These are phyloP conservation scores for Danio choprae DNA, from an alignment of 2,797 vertebrate genomes.

Conservation along the genomic window DNA sequence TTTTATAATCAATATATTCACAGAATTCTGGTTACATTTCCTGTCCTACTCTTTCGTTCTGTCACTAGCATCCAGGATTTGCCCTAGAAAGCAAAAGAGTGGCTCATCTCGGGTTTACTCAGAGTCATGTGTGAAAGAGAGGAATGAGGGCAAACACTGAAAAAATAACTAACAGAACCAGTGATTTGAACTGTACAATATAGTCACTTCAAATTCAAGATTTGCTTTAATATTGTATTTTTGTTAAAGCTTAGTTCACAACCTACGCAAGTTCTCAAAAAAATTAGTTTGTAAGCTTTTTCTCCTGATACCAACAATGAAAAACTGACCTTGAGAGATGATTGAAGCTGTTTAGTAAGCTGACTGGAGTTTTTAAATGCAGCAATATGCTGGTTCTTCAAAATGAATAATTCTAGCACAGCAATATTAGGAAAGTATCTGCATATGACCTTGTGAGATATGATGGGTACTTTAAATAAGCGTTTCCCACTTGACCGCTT, in stretches of 20 bases:
- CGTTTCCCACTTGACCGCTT: no score
- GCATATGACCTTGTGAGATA: constrained; percentile 21
- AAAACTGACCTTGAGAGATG: not conserved
- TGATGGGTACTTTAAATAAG: no score
- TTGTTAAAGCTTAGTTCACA: not conserved
- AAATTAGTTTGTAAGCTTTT: not conserved
- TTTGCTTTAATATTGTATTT: not conserved
- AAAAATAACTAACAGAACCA: no score
- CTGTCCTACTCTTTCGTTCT: not conserved
- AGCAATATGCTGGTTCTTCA: not conserved
- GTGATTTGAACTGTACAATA: no score
- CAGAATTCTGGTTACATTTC: not conserved
- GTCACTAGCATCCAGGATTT: not conserved
- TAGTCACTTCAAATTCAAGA: not conserved
- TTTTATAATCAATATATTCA: not conserved
- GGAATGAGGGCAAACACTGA: not conserved
- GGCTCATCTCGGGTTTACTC: not conserved
- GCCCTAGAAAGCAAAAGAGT: not conserved
- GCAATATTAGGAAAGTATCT: not conserved
- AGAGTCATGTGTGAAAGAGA: not conserved
- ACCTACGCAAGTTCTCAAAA: not conserved
- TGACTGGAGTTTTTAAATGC: not conserved
- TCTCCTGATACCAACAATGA: not conserved
- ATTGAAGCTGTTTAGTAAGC: not conserved
- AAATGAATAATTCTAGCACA: not conserved